Base-by-base conservation (phyloP, 1,140 invertebrate species). In the Drosophila kikkawai region DNA sequence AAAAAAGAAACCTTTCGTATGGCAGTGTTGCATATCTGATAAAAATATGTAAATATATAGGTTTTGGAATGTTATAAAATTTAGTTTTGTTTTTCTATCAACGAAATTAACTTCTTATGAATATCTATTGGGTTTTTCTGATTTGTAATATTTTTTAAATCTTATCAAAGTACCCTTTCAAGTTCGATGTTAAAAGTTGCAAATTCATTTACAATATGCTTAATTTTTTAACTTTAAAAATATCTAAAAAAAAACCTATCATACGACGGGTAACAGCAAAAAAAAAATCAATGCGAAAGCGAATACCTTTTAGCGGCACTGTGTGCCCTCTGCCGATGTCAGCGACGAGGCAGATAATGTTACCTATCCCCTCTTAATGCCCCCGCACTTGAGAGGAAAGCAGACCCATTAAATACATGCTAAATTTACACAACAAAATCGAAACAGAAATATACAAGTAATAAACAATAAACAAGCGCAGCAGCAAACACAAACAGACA, bases 291-390 rank as follows among this genome's bases (percentile, higher is more conserved):
- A 53, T 32, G 3, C 48, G 15, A 50, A 50, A 32, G 47, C 42
- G 59, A 58, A 68, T 67, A 77, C 66, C 79, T 90, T 84, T 81
- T 44, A 84, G 64, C 29, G 68, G 74, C 81, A 88, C 84, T 81
- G 80, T 88, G 81, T 90, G 78, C 78, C 63, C 67, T 63, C 70
- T 73, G 60, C 63, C 73, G 80, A 75, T 71, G 80, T 71, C 77
- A 84, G 32, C 58, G 60, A 76, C 57, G 32, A 68, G 58, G 55
- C 77, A 82, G 82, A 86, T 86, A 79, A 86, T 64, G 75, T 86
- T 86, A 81, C 82, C 51, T 55, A 22, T 13, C 7, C 34, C 67
- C 67, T 32, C 41, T 26, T n/a, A 9, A 22, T 32, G 13, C 36
- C 51, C 50, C 42, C 37, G 7, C 34, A 15, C 22, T 15, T n/a